A percentile compares a stretch with the other conserved stretches of the same genome.
Evolutionary conservation across 2,113 vertebrate species (phyloP).

Genomic region (Xerus inauris): DNA sequence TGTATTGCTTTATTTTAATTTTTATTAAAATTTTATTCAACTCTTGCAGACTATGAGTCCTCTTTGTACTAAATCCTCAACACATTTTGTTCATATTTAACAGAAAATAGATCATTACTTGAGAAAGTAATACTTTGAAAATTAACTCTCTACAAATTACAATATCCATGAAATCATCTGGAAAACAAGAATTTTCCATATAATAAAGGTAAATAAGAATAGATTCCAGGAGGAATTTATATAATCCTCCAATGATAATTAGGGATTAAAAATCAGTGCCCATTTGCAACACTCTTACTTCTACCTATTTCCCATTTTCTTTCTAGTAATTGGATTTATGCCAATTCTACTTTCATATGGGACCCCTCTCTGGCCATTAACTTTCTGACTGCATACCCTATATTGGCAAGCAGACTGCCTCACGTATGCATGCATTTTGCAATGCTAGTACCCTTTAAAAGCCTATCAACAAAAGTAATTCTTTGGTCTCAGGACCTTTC

Average conservation of each 20-base stretch:
- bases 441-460: slow-evolving; percentile 47
- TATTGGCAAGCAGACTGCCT: background rate
- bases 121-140: slow-evolving; percentile 27
- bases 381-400: background rate
- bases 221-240: background rate
- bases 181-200: slow-evolving; percentile 30
- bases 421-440: background rate
- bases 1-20: background rate
- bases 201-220: background rate
- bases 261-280: background rate
- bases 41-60: background rate
- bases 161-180: slow-evolving; percentile 16
- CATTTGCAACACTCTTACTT: slow-evolving; percentile 7
- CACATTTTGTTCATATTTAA: slow-evolving; percentile 43
- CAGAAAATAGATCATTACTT: slow-evolving; percentile 54
- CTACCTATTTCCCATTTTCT: background rate
- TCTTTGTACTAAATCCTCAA: slow-evolving; percentile 23
- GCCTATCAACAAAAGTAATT: background rate
- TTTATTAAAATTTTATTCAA: slow-evolving; percentile 43
- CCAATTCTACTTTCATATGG: background rate
- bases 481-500: background rate
- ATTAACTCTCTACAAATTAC: slow-evolving; percentile 25
- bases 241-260: background rate
- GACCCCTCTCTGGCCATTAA: background rate
- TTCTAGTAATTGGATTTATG: background rate